Conservation (phyloP, 92 coral and sea anemone genomes). For the Epizoanthus ramosus region DNA sequence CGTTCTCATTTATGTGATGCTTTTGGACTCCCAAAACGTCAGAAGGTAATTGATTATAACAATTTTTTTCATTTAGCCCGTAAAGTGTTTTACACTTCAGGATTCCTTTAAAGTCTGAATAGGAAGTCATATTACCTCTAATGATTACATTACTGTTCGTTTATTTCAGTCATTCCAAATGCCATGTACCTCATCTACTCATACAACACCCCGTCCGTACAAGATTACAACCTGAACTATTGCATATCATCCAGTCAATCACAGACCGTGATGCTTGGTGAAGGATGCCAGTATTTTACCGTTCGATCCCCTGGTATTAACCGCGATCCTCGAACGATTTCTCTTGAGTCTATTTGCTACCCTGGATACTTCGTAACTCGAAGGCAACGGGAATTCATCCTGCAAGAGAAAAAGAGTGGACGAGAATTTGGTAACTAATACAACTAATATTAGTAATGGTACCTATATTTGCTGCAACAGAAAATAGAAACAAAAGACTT, state of each 20-base stretch:
- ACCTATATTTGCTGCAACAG: too few relatives aligned
- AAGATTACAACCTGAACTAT: slow-evolving; percentile 62
- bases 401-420: slow-evolving; percentile 48
- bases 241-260: slow-evolving; percentile 54
- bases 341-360: slow-evolving; percentile 82
- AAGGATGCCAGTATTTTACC: slow-evolving; percentile 75
- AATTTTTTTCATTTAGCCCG: too few relatives aligned
- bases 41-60: too few relatives aligned
- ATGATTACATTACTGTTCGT: background rate
- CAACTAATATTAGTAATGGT: background rate
- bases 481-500: too few relatives aligned
- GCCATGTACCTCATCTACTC: slow-evolving; percentile 83
- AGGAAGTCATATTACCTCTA: too few relatives aligned
- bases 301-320: slow-evolving; percentile 90
- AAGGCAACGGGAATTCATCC: slow-evolving; percentile 59
- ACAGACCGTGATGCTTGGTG: slow-evolving; percentile 57
- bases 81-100: too few relatives aligned
- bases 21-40: too few relatives aligned
- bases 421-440: slow-evolving; percentile 65
- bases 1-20: too few relatives aligned
- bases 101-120: too few relatives aligned
- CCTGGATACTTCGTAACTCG: slow-evolving; percentile 77
- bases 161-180: slow-evolving; percentile 63
- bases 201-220: slow-evolving; percentile 69
- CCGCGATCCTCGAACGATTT: slow-evolving; percentile 83